Conservation (phyloP, 2,888 invertebrate species). For the Scrobipalpa atriplicella region DNA sequence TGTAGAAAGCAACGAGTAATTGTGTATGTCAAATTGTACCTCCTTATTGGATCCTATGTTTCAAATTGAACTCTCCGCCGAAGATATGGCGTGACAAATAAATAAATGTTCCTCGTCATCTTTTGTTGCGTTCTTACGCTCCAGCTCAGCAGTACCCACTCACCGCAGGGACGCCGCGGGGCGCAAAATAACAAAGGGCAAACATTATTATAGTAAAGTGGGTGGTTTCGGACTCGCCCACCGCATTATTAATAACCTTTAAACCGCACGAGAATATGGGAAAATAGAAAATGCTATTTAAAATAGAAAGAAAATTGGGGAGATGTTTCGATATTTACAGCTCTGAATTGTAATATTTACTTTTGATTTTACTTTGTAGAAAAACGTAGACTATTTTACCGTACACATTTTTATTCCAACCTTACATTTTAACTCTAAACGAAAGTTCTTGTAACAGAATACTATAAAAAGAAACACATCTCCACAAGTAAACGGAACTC, state of each 20-base stretch:
- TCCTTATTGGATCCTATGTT: too few species aligned
- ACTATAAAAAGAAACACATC: slow-evolving; percentile 5
- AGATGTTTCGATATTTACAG: too few species aligned
- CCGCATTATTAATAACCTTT: slow-evolving; percentile 2
- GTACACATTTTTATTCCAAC: too few species aligned
- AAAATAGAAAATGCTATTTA: too few species aligned
- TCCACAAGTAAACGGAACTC: slow-evolving; percentile 4
- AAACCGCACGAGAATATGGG: background rate
- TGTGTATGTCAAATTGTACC: too few species aligned
- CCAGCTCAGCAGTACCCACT: background rate
- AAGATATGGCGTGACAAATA: slow-evolving; percentile 4
- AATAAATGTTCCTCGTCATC: slow-evolving; percentile 3
- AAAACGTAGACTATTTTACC: too few species aligned
- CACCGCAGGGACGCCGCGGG: slow-evolving; percentile 21
- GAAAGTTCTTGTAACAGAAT: slow-evolving; percentile 3
- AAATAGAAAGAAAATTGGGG: too few species aligned
- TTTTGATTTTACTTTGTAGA: too few species aligned
- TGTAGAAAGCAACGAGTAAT: too few species aligned
- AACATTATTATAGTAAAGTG: slow-evolving; percentile 24
- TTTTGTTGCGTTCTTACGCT: slow-evolving; percentile 3
- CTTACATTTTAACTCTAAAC: background rate
- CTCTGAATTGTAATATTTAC: too few species aligned
- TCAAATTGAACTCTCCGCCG: background rate
- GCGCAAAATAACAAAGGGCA: slow-evolving; percentile 20
- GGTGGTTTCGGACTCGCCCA: background rate